phyloP scores from a whole-genome alignment of 2,888 invertebrate genomes.

The Pegoplata infirma region DNA sequence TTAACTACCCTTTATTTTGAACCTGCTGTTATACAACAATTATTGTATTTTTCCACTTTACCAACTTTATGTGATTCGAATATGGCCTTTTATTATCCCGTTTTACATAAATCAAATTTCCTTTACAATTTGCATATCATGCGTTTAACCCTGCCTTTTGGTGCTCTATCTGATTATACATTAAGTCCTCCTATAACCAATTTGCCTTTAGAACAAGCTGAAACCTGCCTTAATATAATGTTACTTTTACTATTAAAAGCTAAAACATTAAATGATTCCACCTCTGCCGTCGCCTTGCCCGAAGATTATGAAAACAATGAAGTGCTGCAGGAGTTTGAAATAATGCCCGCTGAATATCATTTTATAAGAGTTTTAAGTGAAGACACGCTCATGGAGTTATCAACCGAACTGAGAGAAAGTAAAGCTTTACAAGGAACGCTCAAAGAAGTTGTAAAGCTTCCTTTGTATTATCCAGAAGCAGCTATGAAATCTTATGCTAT shows the following conservation, averaged over 20 bases:
- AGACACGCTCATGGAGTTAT: constrained; percentile 58
- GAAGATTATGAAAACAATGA: constrained; percentile 52
- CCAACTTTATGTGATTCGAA: constrained; percentile 60
- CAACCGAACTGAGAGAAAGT: constrained; percentile 56
- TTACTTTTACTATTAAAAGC: constrained; percentile 66
- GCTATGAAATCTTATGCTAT: constrained; percentile 68
- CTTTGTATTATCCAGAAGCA: constrained; percentile 67
- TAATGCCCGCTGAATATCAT: constrained; percentile 64
- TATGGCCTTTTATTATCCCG: constrained; percentile 67
- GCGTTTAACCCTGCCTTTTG: constrained; percentile 67
- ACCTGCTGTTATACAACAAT: constrained; percentile 64
- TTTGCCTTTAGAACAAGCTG: constrained; percentile 67
- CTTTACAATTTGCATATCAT: constrained; percentile 70
- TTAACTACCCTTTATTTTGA: constrained; percentile 60
- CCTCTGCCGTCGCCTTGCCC: neutral
- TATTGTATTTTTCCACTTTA: constrained; percentile 67
- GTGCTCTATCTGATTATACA: constrained; percentile 66
- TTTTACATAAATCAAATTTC: constrained; percentile 69
- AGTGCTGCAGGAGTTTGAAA: constrained; percentile 68
- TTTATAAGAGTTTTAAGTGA: constrained; percentile 65
- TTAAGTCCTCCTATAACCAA: constrained; percentile 63
- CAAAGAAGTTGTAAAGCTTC: constrained; percentile 59
- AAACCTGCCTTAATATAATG: constrained; percentile 71
- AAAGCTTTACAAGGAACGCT: constrained; percentile 55
- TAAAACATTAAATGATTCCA: constrained; percentile 18